A percentile compares a stretch with the other conserved stretches of the same genome.
Conservation (phyloP, 2,888 invertebrate genomes). For the Byasa hedistus region DNA sequence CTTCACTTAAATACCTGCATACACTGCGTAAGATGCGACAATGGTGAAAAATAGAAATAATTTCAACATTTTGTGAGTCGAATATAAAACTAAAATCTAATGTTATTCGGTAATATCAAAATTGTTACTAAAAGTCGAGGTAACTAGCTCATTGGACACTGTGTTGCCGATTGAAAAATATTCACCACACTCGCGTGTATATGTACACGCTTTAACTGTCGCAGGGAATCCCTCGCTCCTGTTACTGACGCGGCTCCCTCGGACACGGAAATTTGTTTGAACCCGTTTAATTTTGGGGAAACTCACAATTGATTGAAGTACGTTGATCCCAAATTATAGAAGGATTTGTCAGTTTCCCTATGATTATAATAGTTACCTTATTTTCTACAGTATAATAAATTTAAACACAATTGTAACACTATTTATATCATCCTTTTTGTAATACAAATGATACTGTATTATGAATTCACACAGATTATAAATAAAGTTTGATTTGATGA, state of each 20-base stretch:
- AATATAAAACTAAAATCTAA: background rate
- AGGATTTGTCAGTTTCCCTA: background rate
- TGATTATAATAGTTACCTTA: background rate
- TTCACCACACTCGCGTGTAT: conserved; percentile 10
- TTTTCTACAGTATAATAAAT: background rate
- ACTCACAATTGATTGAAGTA: conserved; percentile 9
- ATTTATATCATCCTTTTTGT: too few species aligned
- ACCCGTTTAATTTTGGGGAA: background rate
- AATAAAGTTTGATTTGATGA: too few species aligned
- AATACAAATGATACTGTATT: too few species aligned
- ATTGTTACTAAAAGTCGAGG: background rate
- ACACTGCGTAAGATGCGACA: conserved; percentile 14
- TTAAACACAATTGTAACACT: too few species aligned
- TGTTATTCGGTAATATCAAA: background rate
- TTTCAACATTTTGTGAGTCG: conserved; percentile 22
- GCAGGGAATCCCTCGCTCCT: conserved; percentile 28
- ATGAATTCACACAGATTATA: too few species aligned
- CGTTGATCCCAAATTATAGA: conserved; percentile 6
- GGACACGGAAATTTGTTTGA: conserved; percentile 5
- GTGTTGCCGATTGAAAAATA: conserved; percentile 14
- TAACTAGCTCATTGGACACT: conserved; percentile 12
- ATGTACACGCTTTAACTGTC: background rate
- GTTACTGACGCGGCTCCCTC: conserved; percentile 6
- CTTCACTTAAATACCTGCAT: conserved; percentile 17
- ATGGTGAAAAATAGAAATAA: conserved; percentile 11